Base-by-base conservation (phyloP, 2,888 invertebrate species). In the Mimumesa dahlbomi region DNA sequence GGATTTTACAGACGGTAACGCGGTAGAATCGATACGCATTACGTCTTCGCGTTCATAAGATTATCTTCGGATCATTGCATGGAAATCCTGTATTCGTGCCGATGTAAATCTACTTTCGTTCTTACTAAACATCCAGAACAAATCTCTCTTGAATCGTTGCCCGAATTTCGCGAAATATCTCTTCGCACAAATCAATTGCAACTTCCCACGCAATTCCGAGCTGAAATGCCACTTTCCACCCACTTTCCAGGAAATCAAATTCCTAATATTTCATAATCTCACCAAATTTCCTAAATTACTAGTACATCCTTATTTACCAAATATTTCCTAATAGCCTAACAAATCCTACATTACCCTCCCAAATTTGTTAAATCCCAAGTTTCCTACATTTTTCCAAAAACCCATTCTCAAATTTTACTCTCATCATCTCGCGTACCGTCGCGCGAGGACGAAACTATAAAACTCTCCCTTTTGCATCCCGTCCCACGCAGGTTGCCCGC, bases 51-150 rank as follows among this genome's bases (percentile, higher is more conserved):
- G 36, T 4, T 71, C 46, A 43, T 43, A 22, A 71, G 70, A 71
- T 71, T 68, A 71, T 68, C 70, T 48, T 42, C 56, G 52, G 57
- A 62, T 68, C 46, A 48, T 71, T 68, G 21, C 36, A 49, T 22
- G 57, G 48, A 22, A 71, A 45, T 62, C 62, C 48, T 36, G 38
- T 45, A 34, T 29, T 52, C 34, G 18, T 22, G 7, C 18, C 38
- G 25, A 43, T 31, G 13, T 46, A 29, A 48, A 22, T 19, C 52
- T 57, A 31, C 18, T 50, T 43, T 45, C 22, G 45, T 11, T 38
- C 49, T 13, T 34, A 18, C n/a, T 49, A 18, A 49, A 49, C n/a
- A 18, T 5, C 7, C 9, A 34, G 6, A 36, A n/a, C 36, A 13
- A n/a, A 36, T n/a, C 11, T 4, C 4, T 36, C 13, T n/a, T 13